Conservation (phyloP, 2,888 invertebrate species). For the Chrysolina americana region DNA sequence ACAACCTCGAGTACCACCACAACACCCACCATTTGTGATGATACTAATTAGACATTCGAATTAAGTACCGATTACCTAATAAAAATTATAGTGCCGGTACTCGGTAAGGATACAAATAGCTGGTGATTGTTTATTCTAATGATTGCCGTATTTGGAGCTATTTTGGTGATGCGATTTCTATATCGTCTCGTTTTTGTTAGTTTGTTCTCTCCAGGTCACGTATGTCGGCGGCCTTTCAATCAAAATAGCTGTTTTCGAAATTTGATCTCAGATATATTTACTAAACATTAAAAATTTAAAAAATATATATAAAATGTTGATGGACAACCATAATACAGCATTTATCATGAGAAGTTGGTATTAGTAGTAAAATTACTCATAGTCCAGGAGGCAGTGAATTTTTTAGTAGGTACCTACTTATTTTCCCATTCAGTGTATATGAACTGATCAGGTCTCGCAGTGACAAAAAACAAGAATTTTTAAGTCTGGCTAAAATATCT, state of each 20-base stretch:
- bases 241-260: background rate
- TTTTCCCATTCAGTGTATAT: too few species aligned
- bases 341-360: too few species aligned
- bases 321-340: too few species aligned
- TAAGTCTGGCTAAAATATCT: too few species aligned
- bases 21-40: conserved; percentile 35
- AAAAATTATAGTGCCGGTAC: conserved; percentile 37
- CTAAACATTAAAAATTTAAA: background rate
- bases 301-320: too few species aligned
- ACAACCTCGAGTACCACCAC: conserved; percentile 33
- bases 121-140: conserved; percentile 18
- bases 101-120: conserved; percentile 31
- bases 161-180: conserved; percentile 1
- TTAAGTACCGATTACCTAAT: conserved; percentile 44
- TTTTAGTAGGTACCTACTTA: too few species aligned
- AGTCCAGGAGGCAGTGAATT: too few species aligned
- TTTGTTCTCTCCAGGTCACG: background rate
- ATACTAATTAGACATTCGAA: conserved; percentile 42
- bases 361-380: too few species aligned
- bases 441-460: too few species aligned
- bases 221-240: background rate
- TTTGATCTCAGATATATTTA: background rate
- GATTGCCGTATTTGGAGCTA: conserved; percentile 17
- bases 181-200: background rate
- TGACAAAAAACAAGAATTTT: too few species aligned